phyloP scores from a whole-genome alignment of 2,113 vertebrate genomes.

The Poecile atricapillus region DNA sequence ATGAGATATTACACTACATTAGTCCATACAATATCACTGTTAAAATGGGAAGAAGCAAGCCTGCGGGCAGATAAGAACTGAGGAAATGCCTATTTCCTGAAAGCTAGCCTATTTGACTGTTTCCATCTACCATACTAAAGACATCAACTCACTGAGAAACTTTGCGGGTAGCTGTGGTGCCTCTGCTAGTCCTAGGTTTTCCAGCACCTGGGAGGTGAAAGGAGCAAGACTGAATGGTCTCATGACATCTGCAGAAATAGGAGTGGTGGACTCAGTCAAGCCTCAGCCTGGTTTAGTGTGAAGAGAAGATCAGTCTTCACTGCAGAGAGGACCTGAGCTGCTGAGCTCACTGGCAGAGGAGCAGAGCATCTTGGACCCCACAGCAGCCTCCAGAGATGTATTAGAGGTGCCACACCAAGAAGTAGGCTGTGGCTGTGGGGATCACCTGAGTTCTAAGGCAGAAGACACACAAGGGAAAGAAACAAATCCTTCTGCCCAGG shows the following conservation, averaged over 20 bases:
- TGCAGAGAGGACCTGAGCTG: not conserved
- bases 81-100: not conserved
- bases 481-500: not conserved
- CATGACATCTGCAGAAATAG: not conserved
- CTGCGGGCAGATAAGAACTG: not conserved
- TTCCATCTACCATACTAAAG: not conserved
- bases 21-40: not conserved
- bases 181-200: not conserved
- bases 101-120: not conserved
- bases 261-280: not conserved
- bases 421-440: not conserved
- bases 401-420: not conserved
- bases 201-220: not conserved
- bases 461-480: not conserved
- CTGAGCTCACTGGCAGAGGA: not conserved
- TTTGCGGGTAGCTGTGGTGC: not conserved
- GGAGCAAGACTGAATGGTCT: not conserved
- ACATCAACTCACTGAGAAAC: not conserved
- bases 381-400: not conserved
- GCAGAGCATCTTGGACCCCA: not conserved
- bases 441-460: not conserved
- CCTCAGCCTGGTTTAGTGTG: not conserved
- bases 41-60: not conserved
- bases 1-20: not conserved
- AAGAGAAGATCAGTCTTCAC: not conserved